Evolutionary conservation across 2,797 vertebrate species (phyloP).

Genomic region (Carduelis carduelis): DNA sequence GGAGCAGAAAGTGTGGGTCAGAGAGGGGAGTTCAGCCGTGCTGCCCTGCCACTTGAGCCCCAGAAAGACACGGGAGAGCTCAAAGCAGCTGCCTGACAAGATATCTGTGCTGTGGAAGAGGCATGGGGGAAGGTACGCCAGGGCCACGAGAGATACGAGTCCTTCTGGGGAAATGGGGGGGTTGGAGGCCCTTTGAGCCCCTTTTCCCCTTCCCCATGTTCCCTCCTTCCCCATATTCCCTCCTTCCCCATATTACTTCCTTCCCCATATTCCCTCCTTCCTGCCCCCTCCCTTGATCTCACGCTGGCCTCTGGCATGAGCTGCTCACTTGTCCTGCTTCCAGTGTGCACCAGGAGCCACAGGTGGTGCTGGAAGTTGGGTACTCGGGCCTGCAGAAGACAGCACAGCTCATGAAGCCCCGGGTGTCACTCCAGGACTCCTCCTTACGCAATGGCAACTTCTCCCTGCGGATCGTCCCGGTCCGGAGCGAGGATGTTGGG

Average conservation of each 20-base stretch:
- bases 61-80: not conserved
- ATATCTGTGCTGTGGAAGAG: conserved; percentile 28
- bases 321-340: fast-evolving
- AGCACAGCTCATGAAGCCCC: conserved; percentile 44
- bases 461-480: conserved; percentile 66
- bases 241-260: not conserved
- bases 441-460: conserved; percentile 62
- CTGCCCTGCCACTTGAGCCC: conserved; percentile 52
- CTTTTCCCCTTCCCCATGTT: not conserved
- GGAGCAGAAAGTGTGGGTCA: conserved; percentile 40
- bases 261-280: not conserved
- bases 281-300: not conserved
- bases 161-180: not conserved
- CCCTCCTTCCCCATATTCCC: not conserved
- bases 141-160: not conserved
- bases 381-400: conserved; percentile 59
- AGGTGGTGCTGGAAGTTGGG: conserved; percentile 62
- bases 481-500: conserved; percentile 32
- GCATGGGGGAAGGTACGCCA: conserved; percentile 2
- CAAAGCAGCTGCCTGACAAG: not conserved
- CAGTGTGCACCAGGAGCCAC: not conserved
- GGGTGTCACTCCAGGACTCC: conserved; percentile 43
- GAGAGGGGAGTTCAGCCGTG: not conserved
- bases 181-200: not conserved
- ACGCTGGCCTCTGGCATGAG: fast-evolving